phyloP scores from a whole-genome alignment of 1,140 invertebrate species.

The Lepidurus apus region DNA sequence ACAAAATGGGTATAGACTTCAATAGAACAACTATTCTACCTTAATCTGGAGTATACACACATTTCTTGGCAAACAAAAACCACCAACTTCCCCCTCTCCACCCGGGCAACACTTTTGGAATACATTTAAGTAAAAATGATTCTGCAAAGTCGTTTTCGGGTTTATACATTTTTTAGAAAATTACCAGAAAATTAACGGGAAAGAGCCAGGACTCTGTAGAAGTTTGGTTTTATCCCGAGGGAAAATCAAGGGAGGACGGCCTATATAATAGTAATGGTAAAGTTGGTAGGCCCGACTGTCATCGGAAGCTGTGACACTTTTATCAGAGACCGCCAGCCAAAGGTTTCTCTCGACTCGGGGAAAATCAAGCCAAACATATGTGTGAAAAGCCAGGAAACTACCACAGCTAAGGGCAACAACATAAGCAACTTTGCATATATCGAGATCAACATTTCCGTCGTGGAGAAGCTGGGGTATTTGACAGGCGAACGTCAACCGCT shows the following conservation, averaged over 20 bases:
- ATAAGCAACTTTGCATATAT: background rate
- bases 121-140: too few species aligned
- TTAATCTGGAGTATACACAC: background rate
- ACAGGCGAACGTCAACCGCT: background rate
- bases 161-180: too few species aligned
- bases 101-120: too few species aligned
- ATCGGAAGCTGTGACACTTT: background rate
- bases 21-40: too few species aligned
- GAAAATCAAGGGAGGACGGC: background rate
- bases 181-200: background rate
- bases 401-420: background rate
- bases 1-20: background rate
- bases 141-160: too few species aligned
- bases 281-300: background rate
- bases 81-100: too few species aligned
- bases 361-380: background rate
- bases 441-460: constrained; percentile 17
- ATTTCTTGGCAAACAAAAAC: background rate
- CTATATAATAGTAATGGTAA: background rate
- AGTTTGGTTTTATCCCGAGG: background rate
- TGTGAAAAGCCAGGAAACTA: constrained; percentile 12
- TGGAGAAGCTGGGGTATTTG: constrained; percentile 11
- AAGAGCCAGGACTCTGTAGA: background rate
- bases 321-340: constrained; percentile 6
- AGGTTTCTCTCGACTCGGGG: background rate